A percentile compares a stretch with the other conserved stretches of the same genome.
Evolutionary conservation across 2,888 invertebrate genomes (phyloP).

Genomic region (Anoncus sp.): DNA sequence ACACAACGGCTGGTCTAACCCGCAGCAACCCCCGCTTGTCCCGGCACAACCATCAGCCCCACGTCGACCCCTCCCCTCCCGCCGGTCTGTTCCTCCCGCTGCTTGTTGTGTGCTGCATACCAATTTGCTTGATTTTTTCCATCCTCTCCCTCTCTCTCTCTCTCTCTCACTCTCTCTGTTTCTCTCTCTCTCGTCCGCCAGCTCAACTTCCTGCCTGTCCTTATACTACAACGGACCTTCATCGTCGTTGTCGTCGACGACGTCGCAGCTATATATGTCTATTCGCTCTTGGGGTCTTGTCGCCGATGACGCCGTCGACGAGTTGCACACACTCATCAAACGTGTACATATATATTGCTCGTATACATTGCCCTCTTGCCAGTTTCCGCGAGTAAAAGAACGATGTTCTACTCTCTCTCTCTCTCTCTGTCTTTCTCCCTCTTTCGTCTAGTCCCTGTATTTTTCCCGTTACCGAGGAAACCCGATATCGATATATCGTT

Average conservation of each 20-base stretch:
- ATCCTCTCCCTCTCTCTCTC: slow-evolving; percentile 68
- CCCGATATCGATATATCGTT: slow-evolving; percentile 62
- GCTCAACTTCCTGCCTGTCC: slow-evolving; percentile 72
- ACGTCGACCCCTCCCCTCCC: slow-evolving; percentile 79
- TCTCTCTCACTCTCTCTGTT: slow-evolving; percentile 74
- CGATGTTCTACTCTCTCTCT: slow-evolving; percentile 3
- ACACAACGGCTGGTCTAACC: slow-evolving; percentile 78
- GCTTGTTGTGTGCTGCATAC: slow-evolving; percentile 87
- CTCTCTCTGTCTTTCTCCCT: slow-evolving; percentile 14
- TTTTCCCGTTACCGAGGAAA: slow-evolving; percentile 57
- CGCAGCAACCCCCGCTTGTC: slow-evolving; percentile 66
- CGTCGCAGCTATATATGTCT: slow-evolving; percentile 54
- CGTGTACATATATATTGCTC: background rate
- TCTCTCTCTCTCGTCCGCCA: slow-evolving; percentile 65
- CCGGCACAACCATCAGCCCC: slow-evolving; percentile 72
- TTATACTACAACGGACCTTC: slow-evolving; percentile 63
- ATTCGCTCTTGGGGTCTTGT: slow-evolving; percentile 50
- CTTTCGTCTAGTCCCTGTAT: slow-evolving; percentile 24
- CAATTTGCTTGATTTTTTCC: slow-evolving; percentile 86
- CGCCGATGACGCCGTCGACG: slow-evolving; percentile 51
- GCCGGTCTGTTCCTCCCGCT: slow-evolving; percentile 82
- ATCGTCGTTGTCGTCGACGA: slow-evolving; percentile 60
- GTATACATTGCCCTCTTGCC: slow-evolving; percentile 37
- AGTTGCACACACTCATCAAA: slow-evolving; percentile 49
- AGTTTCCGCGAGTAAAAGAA: slow-evolving; percentile 49